Conservation (phyloP, 2,797 vertebrate species). For the Sebastes umbrosus region DNA sequence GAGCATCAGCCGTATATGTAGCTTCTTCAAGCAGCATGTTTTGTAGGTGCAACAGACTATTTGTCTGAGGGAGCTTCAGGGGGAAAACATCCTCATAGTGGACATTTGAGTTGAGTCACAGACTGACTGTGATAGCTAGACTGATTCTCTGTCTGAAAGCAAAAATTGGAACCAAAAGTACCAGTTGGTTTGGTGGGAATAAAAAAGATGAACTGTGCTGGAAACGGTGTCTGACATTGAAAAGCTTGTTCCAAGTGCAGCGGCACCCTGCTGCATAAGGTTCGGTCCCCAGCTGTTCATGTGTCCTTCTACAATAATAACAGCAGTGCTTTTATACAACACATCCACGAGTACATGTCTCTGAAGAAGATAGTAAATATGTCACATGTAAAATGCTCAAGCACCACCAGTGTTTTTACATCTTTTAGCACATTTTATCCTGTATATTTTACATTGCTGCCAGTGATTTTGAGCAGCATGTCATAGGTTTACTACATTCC, state of each 20-base stretch:
- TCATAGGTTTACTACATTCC: background rate
- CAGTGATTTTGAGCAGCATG: background rate
- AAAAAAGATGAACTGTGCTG: background rate
- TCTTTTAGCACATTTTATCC: background rate
- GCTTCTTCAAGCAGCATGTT: background rate
- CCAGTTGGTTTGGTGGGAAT: background rate
- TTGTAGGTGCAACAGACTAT: background rate
- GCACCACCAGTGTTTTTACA: background rate
- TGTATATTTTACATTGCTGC: background rate
- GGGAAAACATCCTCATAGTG: constrained; percentile 17
- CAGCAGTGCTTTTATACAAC: constrained; percentile 20
- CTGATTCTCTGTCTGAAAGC: constrained; percentile 10
- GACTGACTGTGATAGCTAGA: constrained; percentile 13
- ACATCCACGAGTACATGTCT: background rate
- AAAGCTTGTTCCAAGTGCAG: constrained; percentile 32
- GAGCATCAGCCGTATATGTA: too few species aligned
- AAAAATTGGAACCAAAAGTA: constrained; percentile 15
- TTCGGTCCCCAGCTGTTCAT: constrained; percentile 28
- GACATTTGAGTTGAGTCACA: constrained; percentile 17
- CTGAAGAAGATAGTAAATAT: background rate
- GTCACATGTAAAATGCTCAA: background rate
- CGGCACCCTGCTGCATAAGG: constrained; percentile 22
- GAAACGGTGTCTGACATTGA: constrained; percentile 20
- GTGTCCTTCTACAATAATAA: constrained; percentile 30
- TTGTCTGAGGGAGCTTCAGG: background rate